These are phyloP conservation scores for Carollia perspicillata DNA, from an alignment of 2,113 vertebrate genomes.

Conservation along the genomic window DNA sequence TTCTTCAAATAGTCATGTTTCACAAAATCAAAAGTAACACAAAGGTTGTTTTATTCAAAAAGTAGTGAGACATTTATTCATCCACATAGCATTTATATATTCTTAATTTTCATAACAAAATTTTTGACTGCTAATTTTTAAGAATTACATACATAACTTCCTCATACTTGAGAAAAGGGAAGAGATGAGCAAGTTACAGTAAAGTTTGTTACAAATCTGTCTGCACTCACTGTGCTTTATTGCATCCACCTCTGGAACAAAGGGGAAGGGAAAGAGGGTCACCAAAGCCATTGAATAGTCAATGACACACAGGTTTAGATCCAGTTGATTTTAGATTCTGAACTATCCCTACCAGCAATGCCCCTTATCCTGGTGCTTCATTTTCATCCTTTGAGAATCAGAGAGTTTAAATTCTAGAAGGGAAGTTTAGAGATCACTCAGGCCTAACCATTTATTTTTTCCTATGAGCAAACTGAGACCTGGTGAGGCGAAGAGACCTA, in stretches of 20 bases:
- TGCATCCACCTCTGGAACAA: not conserved
- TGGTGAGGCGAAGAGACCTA: too few relatives aligned
- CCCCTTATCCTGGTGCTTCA: not conserved
- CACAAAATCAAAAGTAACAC: not conserved
- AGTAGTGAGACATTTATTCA: not conserved
- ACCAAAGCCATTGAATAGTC: not conserved
- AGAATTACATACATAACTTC: too few relatives aligned
- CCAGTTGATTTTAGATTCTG: not conserved
- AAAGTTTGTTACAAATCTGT: too few relatives aligned
- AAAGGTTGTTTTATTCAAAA: not conserved
- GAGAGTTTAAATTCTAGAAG: not conserved
- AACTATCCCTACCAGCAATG: not conserved
- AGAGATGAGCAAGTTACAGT: too few relatives aligned
- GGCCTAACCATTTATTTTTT: not conserved
- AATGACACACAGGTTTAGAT: not conserved
- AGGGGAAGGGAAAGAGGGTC: accelerated
- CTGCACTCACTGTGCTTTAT: not conserved
- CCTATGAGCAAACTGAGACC: too few relatives aligned
- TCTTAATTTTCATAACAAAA: constrained; percentile 20
- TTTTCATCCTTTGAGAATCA: not conserved
- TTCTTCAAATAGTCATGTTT: not conserved
- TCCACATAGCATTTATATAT: not conserved
- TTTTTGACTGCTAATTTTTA: too few relatives aligned
- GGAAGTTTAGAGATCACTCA: not conserved
- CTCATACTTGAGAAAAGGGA: too few relatives aligned